Percentiles rank a stretch among this genome's conserved stretches.
Evolutionary conservation across 2,797 vertebrate species (phyloP).

Genomic region (Pantherophis vulpinus): DNA sequence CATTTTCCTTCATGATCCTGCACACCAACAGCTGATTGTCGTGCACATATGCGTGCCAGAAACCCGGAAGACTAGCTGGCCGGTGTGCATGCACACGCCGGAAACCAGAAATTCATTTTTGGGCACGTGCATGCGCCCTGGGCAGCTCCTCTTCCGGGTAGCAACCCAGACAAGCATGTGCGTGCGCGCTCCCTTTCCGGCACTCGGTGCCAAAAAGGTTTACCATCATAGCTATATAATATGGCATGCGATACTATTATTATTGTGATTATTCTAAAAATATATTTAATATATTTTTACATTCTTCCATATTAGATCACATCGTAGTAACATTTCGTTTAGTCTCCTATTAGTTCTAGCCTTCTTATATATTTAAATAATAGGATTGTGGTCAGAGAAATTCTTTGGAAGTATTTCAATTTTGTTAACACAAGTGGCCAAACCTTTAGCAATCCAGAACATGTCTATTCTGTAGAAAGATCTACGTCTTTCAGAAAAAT

Average conservation of each 20-base stretch:
- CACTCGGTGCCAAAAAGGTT: too few species aligned
- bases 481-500: neutral
- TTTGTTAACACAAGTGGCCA: neutral
- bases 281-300: neutral
- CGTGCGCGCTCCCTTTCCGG: too few species aligned
- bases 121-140: too few species aligned
- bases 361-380: neutral
- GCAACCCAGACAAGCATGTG: too few species aligned
- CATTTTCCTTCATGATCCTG: too few species aligned
- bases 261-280: neutral
- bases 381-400: neutral
- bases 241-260: neutral
- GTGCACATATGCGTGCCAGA: too few species aligned
- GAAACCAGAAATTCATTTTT: too few species aligned
- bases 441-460: neutral
- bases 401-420: neutral
- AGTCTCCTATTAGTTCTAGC: neutral
- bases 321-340: neutral
- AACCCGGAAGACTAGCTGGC: too few species aligned
- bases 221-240: neutral
- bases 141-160: too few species aligned
- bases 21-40: too few species aligned
- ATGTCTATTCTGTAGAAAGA: neutral
- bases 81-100: too few species aligned
- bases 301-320: neutral